phyloP scores from a whole-genome alignment of 2,113 vertebrate species.

The Thymallus thymallus region DNA sequence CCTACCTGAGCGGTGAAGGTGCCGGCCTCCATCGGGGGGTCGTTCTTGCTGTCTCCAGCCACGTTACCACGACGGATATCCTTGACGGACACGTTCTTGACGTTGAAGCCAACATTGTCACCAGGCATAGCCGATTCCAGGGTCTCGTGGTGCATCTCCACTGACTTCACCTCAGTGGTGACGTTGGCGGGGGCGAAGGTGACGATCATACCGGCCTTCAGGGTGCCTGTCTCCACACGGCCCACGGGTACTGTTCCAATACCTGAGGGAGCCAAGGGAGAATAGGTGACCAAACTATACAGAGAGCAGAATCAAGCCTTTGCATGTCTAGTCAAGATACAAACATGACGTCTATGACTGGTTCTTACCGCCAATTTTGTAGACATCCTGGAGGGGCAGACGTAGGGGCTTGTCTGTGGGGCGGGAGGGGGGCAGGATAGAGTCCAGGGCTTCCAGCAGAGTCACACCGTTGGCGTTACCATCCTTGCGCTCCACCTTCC shows the following conservation, averaged over 20 bases:
- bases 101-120: slow-evolving; percentile 79
- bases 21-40: slow-evolving; percentile 73
- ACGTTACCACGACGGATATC: slow-evolving; percentile 79
- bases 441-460: slow-evolving; percentile 75
- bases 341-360: background rate
- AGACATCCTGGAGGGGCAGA: slow-evolving; percentile 81
- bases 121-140: slow-evolving; percentile 72
- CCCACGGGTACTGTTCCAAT: slow-evolving; percentile 80
- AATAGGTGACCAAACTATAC: background rate
- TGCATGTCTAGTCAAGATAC: no score
- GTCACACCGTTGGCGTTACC: slow-evolving; percentile 64
- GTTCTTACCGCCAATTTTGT: slow-evolving; percentile 75
- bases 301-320: no score
- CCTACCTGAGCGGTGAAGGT: slow-evolving; percentile 77
- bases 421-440: slow-evolving; percentile 68
- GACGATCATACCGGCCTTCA: slow-evolving; percentile 76
- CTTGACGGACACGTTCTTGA: slow-evolving; percentile 80
- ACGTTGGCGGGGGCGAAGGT: slow-evolving; percentile 75
- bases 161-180: slow-evolving; percentile 80
- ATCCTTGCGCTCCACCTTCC: slow-evolving; percentile 77
- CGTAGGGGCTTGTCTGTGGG: slow-evolving; percentile 75
- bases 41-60: slow-evolving; percentile 80
- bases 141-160: slow-evolving; percentile 82
- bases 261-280: slow-evolving; percentile 49
- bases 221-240: slow-evolving; percentile 75